Percentiles rank a stretch among this genome's conserved stretches.
These are phyloP conservation scores for Drosophila kepulauana DNA, from an alignment of 1,140 invertebrate species.

Conservation along the genomic window DNA sequence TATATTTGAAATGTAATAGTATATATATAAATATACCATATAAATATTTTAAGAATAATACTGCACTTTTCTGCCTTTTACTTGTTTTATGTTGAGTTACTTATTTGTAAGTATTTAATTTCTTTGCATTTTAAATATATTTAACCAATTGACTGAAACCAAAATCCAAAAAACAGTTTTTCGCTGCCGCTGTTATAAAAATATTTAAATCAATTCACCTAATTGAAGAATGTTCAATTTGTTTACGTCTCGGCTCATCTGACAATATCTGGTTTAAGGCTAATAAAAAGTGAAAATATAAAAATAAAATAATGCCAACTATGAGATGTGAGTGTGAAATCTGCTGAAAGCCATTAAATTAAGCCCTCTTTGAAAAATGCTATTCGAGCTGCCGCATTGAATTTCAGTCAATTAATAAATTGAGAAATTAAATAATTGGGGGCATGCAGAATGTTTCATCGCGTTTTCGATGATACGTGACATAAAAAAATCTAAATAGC, in stretches of 20 bases:
- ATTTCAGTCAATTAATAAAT: constrained; percentile 67
- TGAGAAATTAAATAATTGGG: constrained; percentile 59
- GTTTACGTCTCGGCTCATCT: constrained; percentile 8
- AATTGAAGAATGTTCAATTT: too few species aligned
- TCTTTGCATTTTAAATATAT: too few species aligned
- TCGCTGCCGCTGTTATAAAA: too few species aligned
- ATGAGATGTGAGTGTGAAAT: constrained; percentile 35
- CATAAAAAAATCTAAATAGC: constrained; percentile 24
- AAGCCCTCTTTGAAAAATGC: constrained; percentile 21
- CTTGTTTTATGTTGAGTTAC: too few species aligned
- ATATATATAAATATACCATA: too few species aligned
- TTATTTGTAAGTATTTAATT: too few species aligned
- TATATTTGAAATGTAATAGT: too few species aligned
- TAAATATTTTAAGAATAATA: too few species aligned
- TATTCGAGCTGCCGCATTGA: constrained; percentile 27
- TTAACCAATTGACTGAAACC: too few species aligned
- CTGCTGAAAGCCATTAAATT: constrained; percentile 54
- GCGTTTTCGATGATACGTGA: not conserved
- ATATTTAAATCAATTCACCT: too few species aligned
- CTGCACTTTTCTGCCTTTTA: too few species aligned
- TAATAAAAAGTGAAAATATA: constrained; percentile 14
- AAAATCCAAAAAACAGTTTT: too few species aligned
- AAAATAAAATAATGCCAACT: constrained; percentile 25
- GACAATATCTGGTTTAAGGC: constrained; percentile 34
- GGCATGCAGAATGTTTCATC: constrained; percentile 13